Base-by-base conservation (phyloP, 1,140 invertebrate species). In the Tetramorium alpestre region DNA sequence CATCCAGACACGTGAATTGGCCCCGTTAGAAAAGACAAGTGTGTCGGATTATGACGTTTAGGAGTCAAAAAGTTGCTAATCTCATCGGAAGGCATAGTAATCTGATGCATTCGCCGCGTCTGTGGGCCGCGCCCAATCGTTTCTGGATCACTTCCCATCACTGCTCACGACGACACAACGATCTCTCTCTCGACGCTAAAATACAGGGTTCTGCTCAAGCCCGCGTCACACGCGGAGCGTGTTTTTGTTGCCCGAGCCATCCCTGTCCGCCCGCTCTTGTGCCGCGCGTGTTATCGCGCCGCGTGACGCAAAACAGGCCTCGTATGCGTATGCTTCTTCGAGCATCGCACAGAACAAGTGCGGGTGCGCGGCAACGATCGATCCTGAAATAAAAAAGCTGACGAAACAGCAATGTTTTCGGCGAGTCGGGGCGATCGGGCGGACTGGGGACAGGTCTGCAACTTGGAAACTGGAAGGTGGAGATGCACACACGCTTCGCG, bases 141-240 rank as follows among this genome's bases (percentile, higher is more conserved):
- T 33, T 69, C 77, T 80, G 77, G 62, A 80, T 80, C 62, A 54
- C 77, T 80, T 80, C 62, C 77, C 77, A 80, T 80, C 77, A 80
- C 77, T 69, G 47, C 77, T 67, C 77, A 80, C 77, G 77, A 67
- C 62, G 56, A 47, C 47, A 41, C 22, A 13, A 80, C 47, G 47
- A 28, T 33, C 76, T 28, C 47, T 44, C 6, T 44, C 25, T n/a
- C 28, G 47, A 54, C 13, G 77, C 47, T 67, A 67, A 69, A 77
- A 80, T 80, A 80, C 47, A 65, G 47, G 41, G 49, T 33, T 44
- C 28, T 5, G 44, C 33, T 33, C 3, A 11, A n/a, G 76, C 25
- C 60, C 60, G 76, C 76, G 41, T 78, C 18, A 67, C 22, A 44
- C 47, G 62, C 62, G 77, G 25, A 51, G 47, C 77, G 62, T 54